Base-by-base conservation (phyloP, 1,140 invertebrate genomes). In the Pseudachorutes palmiensis region DNA sequence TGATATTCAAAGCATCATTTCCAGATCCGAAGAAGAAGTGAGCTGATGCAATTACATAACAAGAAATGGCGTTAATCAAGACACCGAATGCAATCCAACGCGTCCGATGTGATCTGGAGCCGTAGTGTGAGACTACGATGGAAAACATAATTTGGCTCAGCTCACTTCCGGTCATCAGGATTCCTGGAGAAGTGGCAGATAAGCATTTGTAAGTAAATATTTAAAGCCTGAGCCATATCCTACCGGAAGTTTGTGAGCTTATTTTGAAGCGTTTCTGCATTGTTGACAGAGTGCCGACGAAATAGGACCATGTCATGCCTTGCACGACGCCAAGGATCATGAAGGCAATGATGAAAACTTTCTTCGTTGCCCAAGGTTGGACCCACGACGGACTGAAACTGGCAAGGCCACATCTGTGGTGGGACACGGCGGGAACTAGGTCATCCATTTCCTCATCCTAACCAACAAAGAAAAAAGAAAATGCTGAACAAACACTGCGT, bases 231-330 rank as follows among this genome's bases (percentile, higher is more conserved):
- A 55, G 2, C 1, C 9, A 29, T n/a, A 19, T 19, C 12, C 1
- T 75, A 85, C 86, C 86, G 0, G 92, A 94, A 3, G 92, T 94
- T 77, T 92, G 93, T 62, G 92, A 96, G 75, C 94, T 92, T 55
- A 97, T 90, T 82, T 94, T 91, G 77, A 94, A 97, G 31, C 97
- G 82, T 80, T 96, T 97, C 79, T 98, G 94, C 51, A 98, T 91
- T 3, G 94, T 97, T 29, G 94, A 97, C 75, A 97, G 92, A 62
- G 94, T 92, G 74, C 90, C 94, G 33, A 94, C 93, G 77, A 97
- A 92, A 79, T 97, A 98, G 24, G 92, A 94, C 78, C 90, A 90
- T 76, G 90, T 94, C 89, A 94, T 93, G 32, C 92, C 92, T 78
- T 94, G 91, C 16, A 94, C 81, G 0, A 94, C 89, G 5, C 86